Percentiles rank a stretch among this genome's conserved stretches.
Conservation (phyloP, 1,140 invertebrate species). For the Musca domestica region DNA sequence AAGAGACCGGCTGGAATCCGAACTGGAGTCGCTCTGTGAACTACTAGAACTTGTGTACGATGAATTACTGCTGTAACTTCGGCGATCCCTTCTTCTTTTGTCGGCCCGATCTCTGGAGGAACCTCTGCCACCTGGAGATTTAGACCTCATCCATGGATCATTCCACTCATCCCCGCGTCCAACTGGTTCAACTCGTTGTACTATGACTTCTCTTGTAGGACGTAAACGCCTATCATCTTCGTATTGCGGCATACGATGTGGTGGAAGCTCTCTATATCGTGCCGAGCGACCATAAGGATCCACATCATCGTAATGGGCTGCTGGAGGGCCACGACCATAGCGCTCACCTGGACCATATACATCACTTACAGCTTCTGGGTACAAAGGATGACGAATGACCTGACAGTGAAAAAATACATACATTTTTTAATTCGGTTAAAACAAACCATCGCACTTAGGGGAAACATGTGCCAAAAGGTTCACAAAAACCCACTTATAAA, state of each 20-base stretch:
- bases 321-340: conserved; percentile 34
- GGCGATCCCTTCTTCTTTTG: conserved; percentile 49
- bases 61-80: conserved; percentile 59
- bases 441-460: too few relatives aligned
- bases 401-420: too few relatives aligned
- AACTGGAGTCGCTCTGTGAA: conserved; percentile 55
- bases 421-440: too few relatives aligned
- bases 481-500: too few relatives aligned
- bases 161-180: conserved; percentile 82
- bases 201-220: conserved; percentile 74
- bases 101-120: conserved; percentile 45
- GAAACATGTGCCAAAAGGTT: too few relatives aligned
- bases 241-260: conserved; percentile 53
- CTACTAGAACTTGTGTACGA: conserved; percentile 68
- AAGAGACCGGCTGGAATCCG: conserved; percentile 50
- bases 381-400: conserved; percentile 23
- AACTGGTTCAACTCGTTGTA: conserved; percentile 66
- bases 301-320: conserved; percentile 43
- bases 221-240: conserved; percentile 60
- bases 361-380: conserved; percentile 10
- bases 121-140: conserved; percentile 62
- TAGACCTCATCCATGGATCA: conserved; percentile 87
- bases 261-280: conserved; percentile 48
- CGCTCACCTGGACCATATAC: conserved; percentile 43
- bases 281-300: conserved; percentile 48